Percentiles rank a stretch among this genome's conserved stretches.
phyloP scores from a whole-genome alignment of 23 tunicate species.

The Diplosoma virens region DNA sequence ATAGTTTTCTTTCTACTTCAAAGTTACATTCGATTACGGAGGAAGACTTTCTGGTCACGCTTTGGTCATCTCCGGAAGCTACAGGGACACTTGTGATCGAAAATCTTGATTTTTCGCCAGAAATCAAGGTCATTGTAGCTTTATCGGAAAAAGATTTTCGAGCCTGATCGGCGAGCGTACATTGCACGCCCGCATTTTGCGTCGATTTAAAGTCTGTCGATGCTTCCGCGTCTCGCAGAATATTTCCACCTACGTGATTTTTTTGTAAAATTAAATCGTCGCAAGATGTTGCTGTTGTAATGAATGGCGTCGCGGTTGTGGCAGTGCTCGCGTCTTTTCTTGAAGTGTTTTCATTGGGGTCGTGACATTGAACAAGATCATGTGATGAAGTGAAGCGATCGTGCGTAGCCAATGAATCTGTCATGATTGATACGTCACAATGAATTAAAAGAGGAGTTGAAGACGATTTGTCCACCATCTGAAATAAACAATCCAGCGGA shows the following conservation, averaged over 20 bases:
- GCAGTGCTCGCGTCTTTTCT: neutral
- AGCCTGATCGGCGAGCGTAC: neutral
- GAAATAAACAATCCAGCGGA: neutral
- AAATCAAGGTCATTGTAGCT: slow-evolving; percentile 23
- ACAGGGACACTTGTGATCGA: too few species aligned
- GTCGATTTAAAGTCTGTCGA: neutral
- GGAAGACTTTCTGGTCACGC: too few species aligned
- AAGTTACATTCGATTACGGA: too few species aligned
- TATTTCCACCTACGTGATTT: slow-evolving; percentile 17
- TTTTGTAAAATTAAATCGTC: slow-evolving; percentile 1
- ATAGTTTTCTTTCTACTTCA: too few species aligned
- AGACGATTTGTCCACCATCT: neutral
- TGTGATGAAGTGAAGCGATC: neutral
- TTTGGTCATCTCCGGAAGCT: too few species aligned
- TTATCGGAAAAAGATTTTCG: neutral
- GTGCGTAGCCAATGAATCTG: neutral
- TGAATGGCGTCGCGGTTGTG: neutral
- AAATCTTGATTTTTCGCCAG: neutral
- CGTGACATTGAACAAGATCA: neutral
- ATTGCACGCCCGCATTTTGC: neutral
- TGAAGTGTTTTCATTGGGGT: neutral
- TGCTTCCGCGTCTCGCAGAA: slow-evolving; percentile 2
- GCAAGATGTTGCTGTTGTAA: slow-evolving; percentile 6
- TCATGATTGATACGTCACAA: neutral
- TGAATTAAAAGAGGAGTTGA: neutral